Evolutionary conservation across 2,797 vertebrate species (phyloP).

Genomic region (Liparis tanakae): DNA sequence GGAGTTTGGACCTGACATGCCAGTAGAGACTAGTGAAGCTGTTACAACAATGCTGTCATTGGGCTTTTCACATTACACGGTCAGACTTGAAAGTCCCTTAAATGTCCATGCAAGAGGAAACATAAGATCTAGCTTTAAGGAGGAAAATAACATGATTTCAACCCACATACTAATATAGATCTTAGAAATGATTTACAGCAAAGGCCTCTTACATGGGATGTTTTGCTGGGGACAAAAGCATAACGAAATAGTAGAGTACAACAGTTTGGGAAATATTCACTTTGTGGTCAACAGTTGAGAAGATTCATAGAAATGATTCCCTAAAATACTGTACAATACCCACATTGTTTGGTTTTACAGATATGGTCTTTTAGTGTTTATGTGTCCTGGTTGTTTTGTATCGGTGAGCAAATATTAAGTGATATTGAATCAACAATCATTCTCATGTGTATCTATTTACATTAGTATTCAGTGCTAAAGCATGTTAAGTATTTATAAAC

Average conservation of each 20-base stretch:
- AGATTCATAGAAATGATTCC: not conserved
- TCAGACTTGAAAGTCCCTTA: constrained; percentile 47
- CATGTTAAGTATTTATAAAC: constrained; percentile 52
- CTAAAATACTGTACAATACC: not conserved
- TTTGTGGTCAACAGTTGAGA: not conserved
- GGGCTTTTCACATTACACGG: constrained; percentile 42
- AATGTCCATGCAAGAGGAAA: constrained; percentile 33
- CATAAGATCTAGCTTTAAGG: constrained; percentile 15
- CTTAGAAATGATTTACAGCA: not conserved
- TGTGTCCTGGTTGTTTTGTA: constrained; percentile 41
- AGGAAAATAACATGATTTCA: constrained; percentile 12
- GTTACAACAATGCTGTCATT: constrained; percentile 51
- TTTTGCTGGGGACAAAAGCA: constrained; percentile 1
- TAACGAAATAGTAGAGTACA: not conserved
- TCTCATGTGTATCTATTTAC: constrained; percentile 35
- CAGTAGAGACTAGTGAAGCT: constrained; percentile 20
- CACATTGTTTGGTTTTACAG: constrained; percentile 27
- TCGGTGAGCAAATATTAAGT: constrained; percentile 26
- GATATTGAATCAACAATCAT: constrained; percentile 21
- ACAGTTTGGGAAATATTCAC: not conserved
- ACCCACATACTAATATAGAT: not conserved
- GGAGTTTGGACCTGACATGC: constrained; percentile 44
- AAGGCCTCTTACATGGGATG: not conserved
- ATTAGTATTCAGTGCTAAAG: constrained; percentile 42
- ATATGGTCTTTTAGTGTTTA: constrained; percentile 35